Evolutionary conservation across 2,797 vertebrate genomes (phyloP).

Genomic region (Megaceryle alcyon): DNA sequence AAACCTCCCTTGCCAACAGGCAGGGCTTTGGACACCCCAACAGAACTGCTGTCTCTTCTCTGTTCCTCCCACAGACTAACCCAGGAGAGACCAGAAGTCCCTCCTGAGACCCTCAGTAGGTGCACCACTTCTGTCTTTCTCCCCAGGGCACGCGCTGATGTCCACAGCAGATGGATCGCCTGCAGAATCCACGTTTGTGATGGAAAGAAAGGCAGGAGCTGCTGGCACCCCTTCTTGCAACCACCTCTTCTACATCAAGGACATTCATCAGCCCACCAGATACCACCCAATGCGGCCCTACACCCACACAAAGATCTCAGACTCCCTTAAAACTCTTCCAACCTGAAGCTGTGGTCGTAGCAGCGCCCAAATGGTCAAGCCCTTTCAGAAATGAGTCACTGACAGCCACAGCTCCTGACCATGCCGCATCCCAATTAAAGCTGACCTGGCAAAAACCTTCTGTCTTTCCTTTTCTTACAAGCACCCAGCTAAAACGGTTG

Average conservation of each 20-base stretch:
- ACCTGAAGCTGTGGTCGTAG: neutral
- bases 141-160: fast-evolving
- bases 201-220: neutral
- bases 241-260: neutral
- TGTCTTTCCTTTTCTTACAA: neutral
- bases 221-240: neutral
- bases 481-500: fast-evolving
- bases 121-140: neutral
- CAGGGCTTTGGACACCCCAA: neutral
- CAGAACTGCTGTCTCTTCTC: neutral
- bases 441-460: neutral
- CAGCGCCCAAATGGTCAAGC: fast-evolving
- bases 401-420: neutral
- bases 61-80: neutral
- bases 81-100: neutral
- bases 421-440: fast-evolving
- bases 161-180: neutral
- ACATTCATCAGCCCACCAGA: neutral
- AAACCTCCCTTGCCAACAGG: neutral
- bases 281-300: fast-evolving
- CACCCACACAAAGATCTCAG: neutral
- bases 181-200: neutral
- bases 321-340: neutral
- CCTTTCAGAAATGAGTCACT: neutral
- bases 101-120: neutral